These are phyloP conservation scores for Branchipolynoe longqiensis DNA, from an alignment of 2,888 invertebrate species.

Conservation along the genomic window DNA sequence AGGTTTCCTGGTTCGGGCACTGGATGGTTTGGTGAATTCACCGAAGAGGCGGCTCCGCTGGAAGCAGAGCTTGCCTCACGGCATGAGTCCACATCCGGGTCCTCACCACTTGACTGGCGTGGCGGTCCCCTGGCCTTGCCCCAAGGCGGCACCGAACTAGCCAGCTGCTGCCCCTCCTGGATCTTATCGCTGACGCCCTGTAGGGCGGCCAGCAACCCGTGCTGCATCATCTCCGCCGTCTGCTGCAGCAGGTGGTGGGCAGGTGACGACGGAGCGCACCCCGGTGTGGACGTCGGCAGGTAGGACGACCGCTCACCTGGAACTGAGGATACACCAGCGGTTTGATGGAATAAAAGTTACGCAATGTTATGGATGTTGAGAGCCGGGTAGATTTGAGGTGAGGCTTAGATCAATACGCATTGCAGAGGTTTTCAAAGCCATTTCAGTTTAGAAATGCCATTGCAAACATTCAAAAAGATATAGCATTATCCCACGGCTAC, in stretches of 20 bases:
- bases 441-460: no score
- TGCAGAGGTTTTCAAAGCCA: no score
- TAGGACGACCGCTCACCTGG: neutral
- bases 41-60: conserved; percentile 3
- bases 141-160: conserved; percentile 59
- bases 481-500: no score
- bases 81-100: conserved; percentile 48
- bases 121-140: conserved; percentile 2
- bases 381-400: no score
- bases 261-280: neutral
- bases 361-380: no score
- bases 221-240: conserved; percentile 59
- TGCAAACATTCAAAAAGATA: no score
- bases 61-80: conserved; percentile 44
- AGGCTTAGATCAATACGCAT: no score
- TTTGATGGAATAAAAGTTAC: no score
- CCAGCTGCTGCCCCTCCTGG: conserved; percentile 59
- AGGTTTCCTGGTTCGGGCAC: neutral
- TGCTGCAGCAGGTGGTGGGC: conserved; percentile 44
- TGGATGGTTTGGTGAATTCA: no score
- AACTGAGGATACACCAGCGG: neutral
- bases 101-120: neutral
- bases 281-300: neutral
- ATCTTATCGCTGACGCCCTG: conserved; percentile 61
- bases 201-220: conserved; percentile 58